Evolutionary conservation across 2,888 invertebrate species (phyloP).

Genomic region (Congeria kusceri): DNA sequence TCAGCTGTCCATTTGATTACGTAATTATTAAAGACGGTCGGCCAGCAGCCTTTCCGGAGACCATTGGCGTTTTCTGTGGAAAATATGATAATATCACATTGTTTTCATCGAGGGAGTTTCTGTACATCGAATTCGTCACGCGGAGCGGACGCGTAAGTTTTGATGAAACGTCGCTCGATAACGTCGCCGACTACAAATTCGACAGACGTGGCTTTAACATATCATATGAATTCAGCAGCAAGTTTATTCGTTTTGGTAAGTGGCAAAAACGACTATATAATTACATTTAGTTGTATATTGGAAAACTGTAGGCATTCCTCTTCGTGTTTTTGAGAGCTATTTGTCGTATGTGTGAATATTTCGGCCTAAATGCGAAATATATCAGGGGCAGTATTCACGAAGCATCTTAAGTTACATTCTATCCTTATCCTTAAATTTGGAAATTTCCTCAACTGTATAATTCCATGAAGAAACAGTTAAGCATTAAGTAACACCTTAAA

Average conservation of each 20-base stretch:
- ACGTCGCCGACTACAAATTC: slow-evolving; percentile 78
- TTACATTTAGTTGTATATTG: no score
- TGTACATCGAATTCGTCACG: slow-evolving; percentile 96
- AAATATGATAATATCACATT: slow-evolving; percentile 97
- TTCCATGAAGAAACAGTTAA: no score
- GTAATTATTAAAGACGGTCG: slow-evolving; percentile 98
- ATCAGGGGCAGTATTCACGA: no score
- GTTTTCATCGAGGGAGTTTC: slow-evolving; percentile 95
- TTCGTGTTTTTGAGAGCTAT: no score
- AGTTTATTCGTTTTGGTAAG: slow-evolving; percentile 98
- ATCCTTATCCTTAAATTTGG: no score
- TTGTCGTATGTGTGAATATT: no score
- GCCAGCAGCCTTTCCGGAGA: slow-evolving; percentile 92
- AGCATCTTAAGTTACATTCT: no score
- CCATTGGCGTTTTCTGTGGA: slow-evolving; percentile 98
- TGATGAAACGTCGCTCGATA: slow-evolving; percentile 71
- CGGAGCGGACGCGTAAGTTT: slow-evolving; percentile 90
- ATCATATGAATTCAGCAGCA: slow-evolving; percentile 99
- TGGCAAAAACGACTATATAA: slow-evolving; percentile 18
- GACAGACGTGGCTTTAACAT: slow-evolving; percentile 99
- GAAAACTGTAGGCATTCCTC: no score
- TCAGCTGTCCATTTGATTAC: slow-evolving; percentile 99
- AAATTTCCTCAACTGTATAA: no score
- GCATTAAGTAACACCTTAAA: no score
- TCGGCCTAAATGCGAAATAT: no score